Base-by-base conservation (phyloP, 2,797 vertebrate species). In the Nothura maculosa region DNA sequence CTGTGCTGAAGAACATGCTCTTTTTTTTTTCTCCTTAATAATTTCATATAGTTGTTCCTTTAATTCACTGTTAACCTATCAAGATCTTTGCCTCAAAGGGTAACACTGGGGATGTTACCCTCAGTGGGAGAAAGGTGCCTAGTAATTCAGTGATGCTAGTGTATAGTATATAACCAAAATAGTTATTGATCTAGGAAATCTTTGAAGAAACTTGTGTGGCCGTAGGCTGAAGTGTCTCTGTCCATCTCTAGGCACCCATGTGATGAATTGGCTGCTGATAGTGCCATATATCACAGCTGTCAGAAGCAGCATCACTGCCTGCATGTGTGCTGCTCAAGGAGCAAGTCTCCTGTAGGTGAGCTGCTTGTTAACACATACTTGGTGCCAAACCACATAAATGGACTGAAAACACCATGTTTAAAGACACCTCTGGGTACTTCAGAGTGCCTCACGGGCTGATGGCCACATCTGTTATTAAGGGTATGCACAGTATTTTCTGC, bases 61-160 rank as follows among this genome's bases (percentile, higher is more conserved):
- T 57, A 2, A 25, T 55, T 40, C 19, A 48, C 0, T 16, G 50
- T 66, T 42, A 60, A n/a, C 3, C 18, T 63, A 3, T 4, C 19
- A 40, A 28, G 12, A 5, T 4, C 22, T 47, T 60, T 73, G 45
- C 20, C n/a, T n/a, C n/a, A n/a, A n/a, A n/a, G n/a, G n/a, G n/a
- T n/a, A n/a, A n/a, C n/a, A n/a, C n/a, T n/a, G n/a, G 70, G 15
- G 3, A 9, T 0, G 1, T 55, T 43, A 18, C 7, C 7, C 5
- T 84, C 68, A 27, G 20, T 0, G 32, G 45, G 5, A 25, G 24
- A 74, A 55, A 1, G 1, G 6, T 24, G 6, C 7, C 48, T 48
- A 54, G n/a, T 12, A 30, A 70, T n/a, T 17, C 58, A 45, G 20
- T 8, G 16, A 32, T 32, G 10, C 3, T 20, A 60, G 1, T 4